Base-by-base conservation (phyloP, 2,113 vertebrate species). In the Rousettus leschenaultii region DNA sequence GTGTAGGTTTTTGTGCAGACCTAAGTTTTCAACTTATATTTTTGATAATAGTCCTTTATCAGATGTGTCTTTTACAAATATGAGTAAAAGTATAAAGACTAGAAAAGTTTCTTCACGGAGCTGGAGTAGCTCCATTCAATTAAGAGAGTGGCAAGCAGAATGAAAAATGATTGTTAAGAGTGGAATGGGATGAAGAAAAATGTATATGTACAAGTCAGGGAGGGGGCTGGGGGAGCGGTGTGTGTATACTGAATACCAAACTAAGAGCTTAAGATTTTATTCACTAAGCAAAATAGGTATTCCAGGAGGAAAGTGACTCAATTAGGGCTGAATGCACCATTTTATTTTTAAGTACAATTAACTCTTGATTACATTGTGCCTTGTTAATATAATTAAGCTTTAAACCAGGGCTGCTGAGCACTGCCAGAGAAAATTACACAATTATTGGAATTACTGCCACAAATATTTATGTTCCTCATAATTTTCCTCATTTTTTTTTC, bases 351-450 rank as follows among this genome's bases (percentile, higher is more conserved):
- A 93, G 40, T 55, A 86, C 77, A 96, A 86, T 89, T 93, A 89
- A 83, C 55, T 95, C 77, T 88, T 86, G 74, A 92, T 94, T 93
- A 86, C 68, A 66, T 13, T 89, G 80, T 74, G 28, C 16, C 77
- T 94, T 95, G 84, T 95, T 96, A 96, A 71, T 77, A 53, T 40
- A 97, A 86, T 95, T 91, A 78, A 79, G 61, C 53, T 89, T 90
- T 19, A 59, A 86, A 68, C 6, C 28, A 83, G 14, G 38, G 35
- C 51, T 91, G 55, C 33, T 88, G 61, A 96, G 74, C 68, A 87
- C 22, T 79, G 22, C 26, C 79, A 74, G 68, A 83, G 61, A 95
- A 90, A 96, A 91, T 53, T 59, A 40, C 59, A 61, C 24, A 48
- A 43, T 63, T 91, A 22, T 78, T 96, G 55, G 55, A 96, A 91